A percentile compares a stretch with the other conserved stretches of the same genome.
Conservation (phyloP, 37 sponge, comb jelly and placozoan species). For the Amphimedon queenslandica region DNA sequence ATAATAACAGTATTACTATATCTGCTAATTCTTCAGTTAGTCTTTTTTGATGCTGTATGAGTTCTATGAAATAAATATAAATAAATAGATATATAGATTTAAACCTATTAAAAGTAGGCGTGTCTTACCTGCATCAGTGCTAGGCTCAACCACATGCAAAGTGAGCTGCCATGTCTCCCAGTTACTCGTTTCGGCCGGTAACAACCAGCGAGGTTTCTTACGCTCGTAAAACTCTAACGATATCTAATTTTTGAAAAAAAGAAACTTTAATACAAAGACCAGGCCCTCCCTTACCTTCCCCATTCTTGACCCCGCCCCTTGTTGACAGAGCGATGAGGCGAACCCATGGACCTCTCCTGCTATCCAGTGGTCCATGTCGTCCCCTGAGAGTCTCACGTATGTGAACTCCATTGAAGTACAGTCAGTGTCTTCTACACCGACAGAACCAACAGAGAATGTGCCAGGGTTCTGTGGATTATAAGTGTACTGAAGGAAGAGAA, state of each 20-base stretch:
- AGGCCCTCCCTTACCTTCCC: constrained; percentile 44
- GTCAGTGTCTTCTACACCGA: constrained; percentile 71
- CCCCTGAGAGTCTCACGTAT: constrained; percentile 54
- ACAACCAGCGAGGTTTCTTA: constrained; percentile 84
- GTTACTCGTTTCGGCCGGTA: constrained; percentile 65
- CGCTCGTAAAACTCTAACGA: constrained; percentile 88
- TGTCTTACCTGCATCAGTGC: constrained; percentile 60
- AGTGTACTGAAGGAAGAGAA: constrained; percentile 21
- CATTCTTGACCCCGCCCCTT: not conserved
- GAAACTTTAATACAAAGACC: too few species aligned
- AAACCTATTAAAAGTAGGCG: too few species aligned
- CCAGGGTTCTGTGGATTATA: constrained; percentile 47
- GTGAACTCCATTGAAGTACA: constrained; percentile 61
- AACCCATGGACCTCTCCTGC: constrained; percentile 47
- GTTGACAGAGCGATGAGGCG: constrained; percentile 55
- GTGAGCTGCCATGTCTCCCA: constrained; percentile 78
- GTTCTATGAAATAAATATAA: constrained; percentile 20
- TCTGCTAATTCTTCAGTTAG: constrained; percentile 34
- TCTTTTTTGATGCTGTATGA: constrained; percentile 36
- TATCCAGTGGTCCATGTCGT: constrained; percentile 58
- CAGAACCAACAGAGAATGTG: constrained; percentile 78
- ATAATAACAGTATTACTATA: constrained; percentile 7
- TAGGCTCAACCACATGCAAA: constrained; percentile 19
- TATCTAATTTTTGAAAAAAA: too few species aligned
- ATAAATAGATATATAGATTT: not conserved